Base-by-base conservation (phyloP, 1,140 invertebrate species). In the Philopotamus ludificatus region DNA sequence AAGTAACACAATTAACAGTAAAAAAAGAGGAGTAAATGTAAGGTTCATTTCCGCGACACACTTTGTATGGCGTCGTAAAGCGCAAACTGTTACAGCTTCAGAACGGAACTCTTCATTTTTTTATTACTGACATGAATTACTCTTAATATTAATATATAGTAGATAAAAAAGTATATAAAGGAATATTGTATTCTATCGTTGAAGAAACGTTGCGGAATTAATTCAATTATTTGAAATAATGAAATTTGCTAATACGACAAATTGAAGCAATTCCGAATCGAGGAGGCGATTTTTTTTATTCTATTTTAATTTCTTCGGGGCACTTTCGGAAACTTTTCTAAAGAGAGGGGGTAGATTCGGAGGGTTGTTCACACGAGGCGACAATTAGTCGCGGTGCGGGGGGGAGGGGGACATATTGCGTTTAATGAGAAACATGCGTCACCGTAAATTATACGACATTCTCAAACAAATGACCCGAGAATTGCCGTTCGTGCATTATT, bases 391-490 rank as follows among this genome's bases (percentile, higher is more conserved):
- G 25, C 61, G 54, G 50, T 28, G 61, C 12, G 34, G 42, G 58
- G 44, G 44, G 58, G 25, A 20, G 15, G n/a, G n/a, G 45, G 45
- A 63, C 42, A 22, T 41, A 54, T 23, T 25, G 12, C 62, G 25
- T 44, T 55, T 44, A 63, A 63, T 44, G 50, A 54, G 63, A 41
- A 63, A 25, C 63, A 66, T 61, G 58, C 63, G 65, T 66, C 66
- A 63, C 53, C 58, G 60, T 67, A 63, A 57, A 67, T 63, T 67
- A 67, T 63, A 62, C 60, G 42, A 47, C 47, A 63, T 67, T 67
- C 59, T 67, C 51, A 59, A 34, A 51, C 26, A 51, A 65, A 65
- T 59, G 63, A 45, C 44, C 54, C 53, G 63, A 63, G 58, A 67
- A 63, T 59, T 63, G 57, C 34, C 26, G 51, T 49, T 25, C 50